A percentile compares a stretch with the other conserved stretches of the same genome.
Conservation (phyloP, 1,140 invertebrate species). For the Zaprionus ornatus region DNA sequence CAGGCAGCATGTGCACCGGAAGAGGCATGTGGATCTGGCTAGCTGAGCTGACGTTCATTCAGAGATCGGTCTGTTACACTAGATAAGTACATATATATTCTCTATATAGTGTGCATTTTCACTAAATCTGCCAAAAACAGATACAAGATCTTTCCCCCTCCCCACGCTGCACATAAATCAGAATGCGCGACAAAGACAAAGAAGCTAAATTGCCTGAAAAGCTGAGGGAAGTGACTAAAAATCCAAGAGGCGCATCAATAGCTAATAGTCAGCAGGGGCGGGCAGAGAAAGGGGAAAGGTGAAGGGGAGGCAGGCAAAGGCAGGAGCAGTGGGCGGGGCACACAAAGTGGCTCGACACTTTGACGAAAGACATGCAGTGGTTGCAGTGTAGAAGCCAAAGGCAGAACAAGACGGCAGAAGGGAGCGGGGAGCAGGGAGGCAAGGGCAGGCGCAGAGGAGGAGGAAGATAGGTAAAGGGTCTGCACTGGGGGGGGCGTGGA, state of each 20-base stretch:
- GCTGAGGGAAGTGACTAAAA: slow-evolving; percentile 13
- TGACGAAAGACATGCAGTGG: slow-evolving; percentile 77
- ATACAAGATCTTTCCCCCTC: neutral
- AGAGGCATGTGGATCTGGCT: slow-evolving; percentile 48
- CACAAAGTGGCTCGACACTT: slow-evolving; percentile 77
- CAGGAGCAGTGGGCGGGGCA: slow-evolving; percentile 12
- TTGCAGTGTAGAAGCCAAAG: slow-evolving; percentile 8
- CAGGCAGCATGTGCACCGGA: slow-evolving; percentile 49
- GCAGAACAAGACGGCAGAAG: slow-evolving; percentile 12
- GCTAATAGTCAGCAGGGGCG: slow-evolving; percentile 31
- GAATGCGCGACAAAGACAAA: slow-evolving; percentile 64
- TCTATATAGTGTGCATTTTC: slow-evolving; percentile 58
- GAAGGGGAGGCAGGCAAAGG: neutral
- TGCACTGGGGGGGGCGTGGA: slow-evolving; percentile 15
- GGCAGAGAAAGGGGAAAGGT: neutral
- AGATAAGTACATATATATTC: slow-evolving; percentile 10
- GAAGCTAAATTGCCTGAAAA: slow-evolving; percentile 59
- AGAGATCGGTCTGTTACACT: neutral
- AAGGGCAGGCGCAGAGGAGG: neutral
- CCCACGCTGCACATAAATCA: slow-evolving; percentile 60
- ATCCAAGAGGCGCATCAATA: slow-evolving; percentile 41
- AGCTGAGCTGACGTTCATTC: slow-evolving; percentile 15
- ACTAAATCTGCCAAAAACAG: slow-evolving; percentile 69
- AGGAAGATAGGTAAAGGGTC: neutral
- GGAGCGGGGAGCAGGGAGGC: neutral